Base-by-base conservation (phyloP, 2,888 invertebrate genomes). In the Luperina nickerlii region DNA sequence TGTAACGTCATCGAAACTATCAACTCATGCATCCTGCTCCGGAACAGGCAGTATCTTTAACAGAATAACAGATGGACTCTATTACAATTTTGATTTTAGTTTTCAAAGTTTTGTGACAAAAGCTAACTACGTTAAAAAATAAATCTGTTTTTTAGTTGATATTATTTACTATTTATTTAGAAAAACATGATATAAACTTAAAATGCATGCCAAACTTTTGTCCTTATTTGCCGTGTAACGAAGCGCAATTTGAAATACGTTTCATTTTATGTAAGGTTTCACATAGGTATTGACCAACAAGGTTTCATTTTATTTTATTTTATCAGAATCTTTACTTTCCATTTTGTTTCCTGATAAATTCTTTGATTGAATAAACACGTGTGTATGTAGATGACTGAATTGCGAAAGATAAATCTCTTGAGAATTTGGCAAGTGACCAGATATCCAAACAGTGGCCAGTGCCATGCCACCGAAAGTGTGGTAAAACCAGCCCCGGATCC, bases 1-100 rank as follows among this genome's bases (percentile, higher is more conserved):
- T 79, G 51, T 45, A 76, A 76, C 73, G 85, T 84, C 81, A 88
- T 81, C 78, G 79, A 85, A 87, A 86, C 67, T 81, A 82, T 85
- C 85, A 88, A 87, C 82, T 87, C 90, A 90, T 89, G 74, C 84
- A 67, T 8, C 0, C 4, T 63, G 45, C 11, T 87, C 32, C 57
- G 54, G 8, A 57, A 51, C 42, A 83, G 8, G 80, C 80, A 85
- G 65, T 66, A 45, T 32, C 51, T 60, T n/a, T 27, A 38, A 1
- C 67, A 27, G 9, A n/a, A 20, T 27, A 38, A 1, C 67, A 27
- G 9, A n/a, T 24, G 2, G 15, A 20, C 2, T 6, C 13, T 8
- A 24, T 4, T 8, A 24, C 11, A 7, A 32, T 32, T 57, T 18
- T 65, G 0, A 13, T 57, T 42, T 78, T 20, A 24, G 9, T 20